Evolutionary conservation across 2,113 vertebrate genomes (phyloP).

Genomic region (Xerus inauris): DNA sequence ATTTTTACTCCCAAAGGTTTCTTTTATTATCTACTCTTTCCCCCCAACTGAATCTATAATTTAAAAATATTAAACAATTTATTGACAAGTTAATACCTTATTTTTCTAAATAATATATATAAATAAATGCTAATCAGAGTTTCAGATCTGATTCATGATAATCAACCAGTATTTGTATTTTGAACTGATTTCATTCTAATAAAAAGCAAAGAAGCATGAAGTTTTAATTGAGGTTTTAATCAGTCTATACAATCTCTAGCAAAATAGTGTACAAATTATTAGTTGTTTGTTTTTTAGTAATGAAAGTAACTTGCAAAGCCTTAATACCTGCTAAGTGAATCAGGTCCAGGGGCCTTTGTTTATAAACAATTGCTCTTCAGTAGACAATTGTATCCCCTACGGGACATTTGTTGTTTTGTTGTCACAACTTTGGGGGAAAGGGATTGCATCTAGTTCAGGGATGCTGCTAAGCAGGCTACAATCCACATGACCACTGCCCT

Average conservation of each 20-base stretch:
- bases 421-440: background rate
- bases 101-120: conserved; percentile 1
- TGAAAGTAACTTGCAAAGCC: background rate
- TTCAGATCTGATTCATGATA: background rate
- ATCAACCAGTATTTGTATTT: background rate
- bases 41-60: background rate
- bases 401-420: background rate
- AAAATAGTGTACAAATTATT: background rate
- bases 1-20: background rate
- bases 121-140: background rate
- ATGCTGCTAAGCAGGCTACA: background rate
- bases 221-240: background rate
- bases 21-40: background rate
- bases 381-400: background rate
- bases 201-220: background rate
- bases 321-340: background rate
- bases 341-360: background rate
- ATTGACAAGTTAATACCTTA: background rate
- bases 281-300: background rate
- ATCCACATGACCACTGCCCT: background rate
- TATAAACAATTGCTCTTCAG: background rate
- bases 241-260: background rate
- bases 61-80: background rate
- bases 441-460: background rate
- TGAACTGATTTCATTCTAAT: background rate